Conservation (phyloP, 2,888 invertebrate species). For the Netelia fuscicornis region DNA sequence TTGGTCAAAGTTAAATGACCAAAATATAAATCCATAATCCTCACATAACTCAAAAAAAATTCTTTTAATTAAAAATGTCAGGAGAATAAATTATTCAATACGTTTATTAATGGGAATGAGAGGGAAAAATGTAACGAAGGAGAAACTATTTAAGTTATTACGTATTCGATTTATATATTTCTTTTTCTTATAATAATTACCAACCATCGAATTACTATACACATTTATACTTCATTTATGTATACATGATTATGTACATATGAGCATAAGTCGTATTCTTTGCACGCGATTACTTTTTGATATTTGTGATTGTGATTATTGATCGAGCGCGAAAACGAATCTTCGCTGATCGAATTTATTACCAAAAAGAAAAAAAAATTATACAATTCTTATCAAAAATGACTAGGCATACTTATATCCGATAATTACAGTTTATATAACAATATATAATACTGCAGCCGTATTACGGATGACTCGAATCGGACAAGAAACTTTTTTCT, state of each 20-base stretch:
- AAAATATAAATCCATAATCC: not conserved
- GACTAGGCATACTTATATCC: constrained; percentile 35
- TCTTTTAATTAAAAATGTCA: not conserved
- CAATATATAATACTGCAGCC: constrained; percentile 58
- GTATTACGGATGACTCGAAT: constrained; percentile 55
- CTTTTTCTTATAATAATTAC: constrained; percentile 30
- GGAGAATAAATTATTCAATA: too few relatives aligned
- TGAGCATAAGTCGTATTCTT: constrained; percentile 42
- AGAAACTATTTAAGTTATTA: not conserved
- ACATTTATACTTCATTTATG: constrained; percentile 51
- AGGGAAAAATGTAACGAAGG: not conserved
- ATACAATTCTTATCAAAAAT: constrained; percentile 50
- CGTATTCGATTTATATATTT: constrained; percentile 46
- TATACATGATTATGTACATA: constrained; percentile 63
- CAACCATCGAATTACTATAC: constrained; percentile 47
- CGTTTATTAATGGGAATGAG: not conserved
- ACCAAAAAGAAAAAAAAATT: not conserved
- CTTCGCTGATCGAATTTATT: not conserved
- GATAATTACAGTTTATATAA: constrained; percentile 44
- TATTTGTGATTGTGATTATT: constrained; percentile 33
- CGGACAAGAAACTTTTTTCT: constrained; percentile 58
- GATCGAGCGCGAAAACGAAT: not conserved
- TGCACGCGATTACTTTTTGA: constrained; percentile 25
- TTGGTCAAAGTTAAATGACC: not conserved
- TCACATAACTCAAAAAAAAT: not conserved